Percentiles rank a stretch among this genome's conserved stretches.
Evolutionary conservation across 2,888 invertebrate genomes (phyloP).

Genomic region (Eumerus sabulonum): DNA sequence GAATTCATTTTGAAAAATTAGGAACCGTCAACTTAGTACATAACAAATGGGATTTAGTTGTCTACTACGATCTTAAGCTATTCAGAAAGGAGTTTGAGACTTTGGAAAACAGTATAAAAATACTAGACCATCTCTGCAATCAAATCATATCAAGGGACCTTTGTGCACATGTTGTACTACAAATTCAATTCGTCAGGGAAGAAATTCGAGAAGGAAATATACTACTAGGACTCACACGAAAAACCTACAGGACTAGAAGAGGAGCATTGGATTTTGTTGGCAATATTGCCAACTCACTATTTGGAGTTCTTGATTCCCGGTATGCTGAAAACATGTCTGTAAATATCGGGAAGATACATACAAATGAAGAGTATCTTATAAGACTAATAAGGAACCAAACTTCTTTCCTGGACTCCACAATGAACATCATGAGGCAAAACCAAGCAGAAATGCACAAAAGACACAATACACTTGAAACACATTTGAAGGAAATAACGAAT

Average conservation of each 20-base stretch:
- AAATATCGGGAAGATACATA: constrained; percentile 15
- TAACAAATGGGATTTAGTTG: constrained; percentile 42
- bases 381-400: constrained; percentile 2
- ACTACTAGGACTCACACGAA: background rate
- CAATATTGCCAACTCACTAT: too few relatives aligned
- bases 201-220: constrained; percentile 1
- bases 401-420: too few relatives aligned
- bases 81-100: constrained; percentile 26
- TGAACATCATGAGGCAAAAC: background rate
- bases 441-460: background rate
- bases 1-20: constrained; percentile 26
- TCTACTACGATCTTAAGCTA: constrained; percentile 38
- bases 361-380: constrained; percentile 3
- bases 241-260: constrained; percentile 3
- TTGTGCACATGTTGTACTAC: constrained; percentile 10
- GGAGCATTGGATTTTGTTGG: constrained; percentile 39
- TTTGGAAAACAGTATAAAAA: constrained; percentile 20
- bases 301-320: constrained; percentile 49
- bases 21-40: constrained; percentile 14
- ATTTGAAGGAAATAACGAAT: constrained; percentile 4
- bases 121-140: constrained; percentile 19
- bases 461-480: background rate
- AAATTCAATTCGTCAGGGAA: constrained; percentile 8
- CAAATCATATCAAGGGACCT: background rate
- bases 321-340: constrained; percentile 53